A percentile compares a stretch with the other conserved stretches of the same genome.
These are phyloP conservation scores for Spea multiplicata DNA, from an alignment of 2,113 vertebrate genomes.

Conservation along the genomic window DNA sequence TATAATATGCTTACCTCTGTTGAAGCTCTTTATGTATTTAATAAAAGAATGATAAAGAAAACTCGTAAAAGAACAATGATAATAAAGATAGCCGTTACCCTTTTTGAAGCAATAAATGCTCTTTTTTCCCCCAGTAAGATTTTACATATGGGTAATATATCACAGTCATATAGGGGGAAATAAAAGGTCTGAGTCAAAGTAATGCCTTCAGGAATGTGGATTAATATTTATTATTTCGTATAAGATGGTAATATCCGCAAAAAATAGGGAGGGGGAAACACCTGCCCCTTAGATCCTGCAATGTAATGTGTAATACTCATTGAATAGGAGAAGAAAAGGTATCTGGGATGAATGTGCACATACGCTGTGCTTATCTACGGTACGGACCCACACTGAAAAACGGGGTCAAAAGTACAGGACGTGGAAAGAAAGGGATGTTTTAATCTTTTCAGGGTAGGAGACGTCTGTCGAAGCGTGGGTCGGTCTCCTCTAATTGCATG, in stretches of 20 bases:
- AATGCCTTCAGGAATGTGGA: conserved; percentile 8
- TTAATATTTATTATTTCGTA: neutral
- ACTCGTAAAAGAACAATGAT: conserved; percentile 17
- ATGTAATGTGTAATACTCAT: neutral
- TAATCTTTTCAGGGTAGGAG: neutral
- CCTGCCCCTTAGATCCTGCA: neutral
- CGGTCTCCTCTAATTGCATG: neutral
- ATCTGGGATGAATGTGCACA: neutral
- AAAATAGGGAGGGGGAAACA: neutral
- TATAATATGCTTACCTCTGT: neutral
- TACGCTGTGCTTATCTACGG: neutral
- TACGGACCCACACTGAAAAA: neutral
- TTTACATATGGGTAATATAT: conserved; percentile 7
- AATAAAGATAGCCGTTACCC: conserved; percentile 19
- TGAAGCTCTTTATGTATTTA: conserved; percentile 31
- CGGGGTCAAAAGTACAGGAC: neutral
- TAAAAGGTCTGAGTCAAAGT: conserved; percentile 5
- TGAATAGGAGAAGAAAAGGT: neutral
- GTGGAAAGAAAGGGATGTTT: neutral
- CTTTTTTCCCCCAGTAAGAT: neutral
- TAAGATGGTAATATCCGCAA: neutral
- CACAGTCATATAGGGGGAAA: conserved; percentile 1
- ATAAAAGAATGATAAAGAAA: conserved; percentile 38
- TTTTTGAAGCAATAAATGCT: conserved; percentile 7
- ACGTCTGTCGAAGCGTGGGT: neutral